These are phyloP conservation scores for Diplogasteroides magnus DNA, from an alignment of 1,140 invertebrate genomes.

Conservation along the genomic window DNA sequence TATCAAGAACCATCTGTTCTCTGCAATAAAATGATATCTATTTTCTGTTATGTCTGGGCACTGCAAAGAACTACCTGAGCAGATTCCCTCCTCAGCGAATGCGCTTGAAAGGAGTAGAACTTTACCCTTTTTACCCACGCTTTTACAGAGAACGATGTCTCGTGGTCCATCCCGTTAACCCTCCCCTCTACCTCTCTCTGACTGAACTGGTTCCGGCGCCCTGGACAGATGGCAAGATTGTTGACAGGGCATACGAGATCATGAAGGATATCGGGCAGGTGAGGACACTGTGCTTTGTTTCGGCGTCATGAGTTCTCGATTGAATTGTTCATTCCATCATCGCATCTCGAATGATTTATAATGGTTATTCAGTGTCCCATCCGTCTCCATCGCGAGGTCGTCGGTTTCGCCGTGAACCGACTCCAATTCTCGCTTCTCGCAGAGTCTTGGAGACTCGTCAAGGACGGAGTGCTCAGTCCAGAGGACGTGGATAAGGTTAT, in stretches of 20 bases:
- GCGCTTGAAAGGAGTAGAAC: background rate
- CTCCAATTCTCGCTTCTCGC: slow-evolving; percentile 92
- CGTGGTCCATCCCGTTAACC: slow-evolving; percentile 67
- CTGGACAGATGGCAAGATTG: slow-evolving; percentile 70
- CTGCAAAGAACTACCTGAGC: too few species aligned
- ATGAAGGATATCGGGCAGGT: slow-evolving; percentile 83
- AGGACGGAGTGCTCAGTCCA: slow-evolving; percentile 75
- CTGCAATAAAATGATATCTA: too few species aligned
- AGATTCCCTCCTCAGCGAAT: too few species aligned
- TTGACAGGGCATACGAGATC: slow-evolving; percentile 67
- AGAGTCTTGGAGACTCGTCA: slow-evolving; percentile 81
- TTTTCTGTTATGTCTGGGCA: too few species aligned
- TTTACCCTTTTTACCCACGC: background rate
- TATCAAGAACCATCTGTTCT: too few species aligned
- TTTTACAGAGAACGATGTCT: slow-evolving; percentile 19
- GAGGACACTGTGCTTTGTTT: too few species aligned
- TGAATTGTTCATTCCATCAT: too few species aligned
- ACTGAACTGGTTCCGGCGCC: slow-evolving; percentile 88
- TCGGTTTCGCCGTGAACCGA: slow-evolving; percentile 85
- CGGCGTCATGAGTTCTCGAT: too few species aligned
- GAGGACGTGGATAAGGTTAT: slow-evolving; percentile 85
- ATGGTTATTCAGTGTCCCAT: slow-evolving; percentile 68
- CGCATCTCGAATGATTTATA: too few species aligned
- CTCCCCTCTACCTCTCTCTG: slow-evolving; percentile 86
- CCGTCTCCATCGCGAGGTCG: slow-evolving; percentile 74